Evolutionary conservation across 2,113 vertebrate species (phyloP).

Genomic region (Chaetorhynchus papuensis): DNA sequence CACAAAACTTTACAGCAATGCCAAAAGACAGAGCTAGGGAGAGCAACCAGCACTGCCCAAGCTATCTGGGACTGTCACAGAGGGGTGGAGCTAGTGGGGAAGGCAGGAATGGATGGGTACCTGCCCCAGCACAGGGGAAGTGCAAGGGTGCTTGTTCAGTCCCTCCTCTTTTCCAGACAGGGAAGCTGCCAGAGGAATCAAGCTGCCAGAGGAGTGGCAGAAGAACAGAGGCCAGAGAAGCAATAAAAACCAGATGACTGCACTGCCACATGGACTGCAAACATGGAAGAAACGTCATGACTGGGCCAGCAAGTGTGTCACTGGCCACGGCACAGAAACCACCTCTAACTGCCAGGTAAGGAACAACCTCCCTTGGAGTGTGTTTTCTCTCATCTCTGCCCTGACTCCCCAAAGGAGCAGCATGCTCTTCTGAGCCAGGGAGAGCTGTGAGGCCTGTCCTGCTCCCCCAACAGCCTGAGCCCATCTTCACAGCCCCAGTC

Average conservation of each 20-base stretch:
- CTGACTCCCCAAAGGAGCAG: not conserved
- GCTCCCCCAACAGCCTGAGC: not conserved
- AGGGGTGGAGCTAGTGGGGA: not conserved
- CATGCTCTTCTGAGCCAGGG: fast-evolving
- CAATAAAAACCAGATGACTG: not conserved
- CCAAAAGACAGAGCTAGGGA: not conserved
- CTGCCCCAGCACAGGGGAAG: not conserved
- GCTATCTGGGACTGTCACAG: not conserved
- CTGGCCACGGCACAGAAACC: not conserved
- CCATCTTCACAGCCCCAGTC: not conserved
- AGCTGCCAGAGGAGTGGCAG: not conserved
- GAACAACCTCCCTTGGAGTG: not conserved
- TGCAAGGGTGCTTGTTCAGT: not conserved
- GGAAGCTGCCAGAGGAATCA: not conserved
- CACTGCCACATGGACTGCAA: not conserved
- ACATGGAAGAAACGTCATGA: not conserved
- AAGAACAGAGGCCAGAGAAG: not conserved
- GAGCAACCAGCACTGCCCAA: not conserved
- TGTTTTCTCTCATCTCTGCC: not conserved
- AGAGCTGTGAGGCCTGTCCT: not conserved
- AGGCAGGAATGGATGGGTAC: not conserved
- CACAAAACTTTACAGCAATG: not conserved
- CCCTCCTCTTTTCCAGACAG: not conserved
- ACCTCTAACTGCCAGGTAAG: not conserved
- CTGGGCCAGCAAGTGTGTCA: not conserved